phyloP scores from a whole-genome alignment of 2,888 invertebrate genomes.

The Diabrotica balteata region DNA sequence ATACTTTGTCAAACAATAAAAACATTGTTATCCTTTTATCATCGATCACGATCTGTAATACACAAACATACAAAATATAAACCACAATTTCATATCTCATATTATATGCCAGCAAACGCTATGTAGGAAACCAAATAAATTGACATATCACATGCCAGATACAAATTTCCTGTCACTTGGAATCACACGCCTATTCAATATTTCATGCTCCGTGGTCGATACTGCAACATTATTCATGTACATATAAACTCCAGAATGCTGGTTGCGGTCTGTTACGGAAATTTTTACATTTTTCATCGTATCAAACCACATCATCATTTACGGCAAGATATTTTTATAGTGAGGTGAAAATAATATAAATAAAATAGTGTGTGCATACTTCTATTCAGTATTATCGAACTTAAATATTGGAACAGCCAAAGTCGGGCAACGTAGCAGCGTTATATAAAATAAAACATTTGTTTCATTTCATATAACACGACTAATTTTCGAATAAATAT shows the following conservation, averaged over 20 bases:
- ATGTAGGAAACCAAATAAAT: conserved; percentile 25
- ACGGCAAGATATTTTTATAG: background rate
- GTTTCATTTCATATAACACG: too few species aligned
- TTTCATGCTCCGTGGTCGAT: conserved; percentile 22
- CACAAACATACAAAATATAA: conserved; percentile 9
- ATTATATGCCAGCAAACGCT: conserved; percentile 10
- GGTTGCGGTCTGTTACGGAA: conserved; percentile 2
- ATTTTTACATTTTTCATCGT: conserved; percentile 7
- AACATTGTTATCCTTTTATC: too few species aligned
- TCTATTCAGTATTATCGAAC: too few species aligned
- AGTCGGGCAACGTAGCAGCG: too few species aligned
- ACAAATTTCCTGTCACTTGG: conserved; percentile 27
- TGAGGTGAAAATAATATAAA: too few species aligned
- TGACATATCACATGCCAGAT: conserved; percentile 31
- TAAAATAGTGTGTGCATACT: too few species aligned
- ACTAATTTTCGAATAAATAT: too few species aligned
- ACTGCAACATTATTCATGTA: conserved; percentile 22
- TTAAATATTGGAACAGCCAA: too few species aligned
- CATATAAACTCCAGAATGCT: conserved; percentile 11
- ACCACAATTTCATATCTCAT: conserved; percentile 10
- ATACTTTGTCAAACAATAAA: too few species aligned
- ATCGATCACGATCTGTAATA: too few species aligned
- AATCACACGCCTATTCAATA: conserved; percentile 27
- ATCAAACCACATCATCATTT: conserved; percentile 5
- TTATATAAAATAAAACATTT: too few species aligned